Evolutionary conservation across 2,113 vertebrate species (phyloP).

Genomic region (Rissa tridactyla): DNA sequence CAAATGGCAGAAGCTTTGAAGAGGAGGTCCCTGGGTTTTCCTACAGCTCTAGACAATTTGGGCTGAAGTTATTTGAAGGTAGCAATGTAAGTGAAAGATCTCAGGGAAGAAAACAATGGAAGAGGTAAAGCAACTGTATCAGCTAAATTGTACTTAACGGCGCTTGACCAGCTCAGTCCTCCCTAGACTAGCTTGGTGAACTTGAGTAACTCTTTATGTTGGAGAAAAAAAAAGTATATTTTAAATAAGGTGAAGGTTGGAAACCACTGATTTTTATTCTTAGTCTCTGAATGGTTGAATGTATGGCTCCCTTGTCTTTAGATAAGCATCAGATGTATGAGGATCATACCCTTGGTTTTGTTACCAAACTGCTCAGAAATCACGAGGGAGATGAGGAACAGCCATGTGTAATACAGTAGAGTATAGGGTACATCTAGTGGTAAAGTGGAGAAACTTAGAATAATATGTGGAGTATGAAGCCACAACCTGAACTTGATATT

Average conservation of each 20-base stretch:
- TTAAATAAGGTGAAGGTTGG: not conserved
- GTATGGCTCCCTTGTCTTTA: not conserved
- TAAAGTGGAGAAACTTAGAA: slow-evolving; percentile 45
- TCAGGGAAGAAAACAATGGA: not conserved
- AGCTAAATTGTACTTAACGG: not conserved
- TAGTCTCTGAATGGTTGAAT: not conserved
- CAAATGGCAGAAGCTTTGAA: not conserved
- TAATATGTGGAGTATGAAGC: slow-evolving; percentile 8
- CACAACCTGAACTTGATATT: slow-evolving; percentile 33
- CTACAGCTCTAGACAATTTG: not conserved
- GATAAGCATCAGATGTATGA: not conserved
- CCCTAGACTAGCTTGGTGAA: not conserved
- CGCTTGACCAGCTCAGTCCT: not conserved
- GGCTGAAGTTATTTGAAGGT: not conserved
- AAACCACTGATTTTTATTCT: not conserved
- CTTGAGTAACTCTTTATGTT: not conserved
- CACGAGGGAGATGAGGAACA: not conserved
- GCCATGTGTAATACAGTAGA: not conserved
- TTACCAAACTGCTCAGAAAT: not conserved
- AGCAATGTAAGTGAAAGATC: not conserved
- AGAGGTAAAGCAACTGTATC: not conserved
- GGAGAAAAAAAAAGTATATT: not conserved
- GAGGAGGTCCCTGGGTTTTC: not conserved
- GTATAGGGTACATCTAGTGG: slow-evolving; percentile 51
- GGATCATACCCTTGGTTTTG: not conserved